Evolutionary conservation across 2,888 invertebrate species (phyloP).

Genomic region (Heteromurus nitidus): DNA sequence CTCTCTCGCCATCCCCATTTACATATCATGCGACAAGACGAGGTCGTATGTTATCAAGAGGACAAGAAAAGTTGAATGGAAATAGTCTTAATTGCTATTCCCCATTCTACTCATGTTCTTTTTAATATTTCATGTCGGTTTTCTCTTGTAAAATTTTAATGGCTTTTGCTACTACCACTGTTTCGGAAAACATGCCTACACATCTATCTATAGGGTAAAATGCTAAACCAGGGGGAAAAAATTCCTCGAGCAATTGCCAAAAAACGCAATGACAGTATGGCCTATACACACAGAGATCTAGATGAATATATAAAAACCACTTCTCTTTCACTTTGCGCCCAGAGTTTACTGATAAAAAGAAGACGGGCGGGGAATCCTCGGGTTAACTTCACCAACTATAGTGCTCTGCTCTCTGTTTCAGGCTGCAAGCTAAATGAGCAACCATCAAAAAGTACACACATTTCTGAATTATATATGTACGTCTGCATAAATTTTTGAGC

Average conservation of each 20-base stretch:
- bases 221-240: not conserved
- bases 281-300: too few species aligned
- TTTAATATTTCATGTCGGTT: constrained; percentile 64
- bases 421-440: too few species aligned
- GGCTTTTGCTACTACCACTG: constrained; percentile 39
- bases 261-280: not conserved
- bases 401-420: too few species aligned
- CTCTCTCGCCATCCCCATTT: constrained; percentile 19
- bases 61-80: constrained; percentile 56
- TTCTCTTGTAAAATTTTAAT: constrained; percentile 63
- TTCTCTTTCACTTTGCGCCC: constrained; percentile 6
- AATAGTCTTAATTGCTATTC: constrained; percentile 64
- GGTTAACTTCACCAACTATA: constrained; percentile 1
- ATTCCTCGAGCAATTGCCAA: constrained; percentile 13
- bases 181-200: constrained; percentile 14
- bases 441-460: too few species aligned
- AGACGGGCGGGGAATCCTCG: constrained; percentile 12
- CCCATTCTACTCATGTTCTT: constrained; percentile 63
- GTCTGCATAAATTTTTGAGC: too few species aligned
- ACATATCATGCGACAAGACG: constrained; percentile 50
- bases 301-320: too few species aligned
- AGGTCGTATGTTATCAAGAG: constrained; percentile 58
- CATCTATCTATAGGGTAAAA: not conserved
- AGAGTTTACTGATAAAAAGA: not conserved
- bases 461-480: too few species aligned